Base-by-base conservation (phyloP, 2,888 invertebrate genomes). In the Metalampra italica region DNA sequence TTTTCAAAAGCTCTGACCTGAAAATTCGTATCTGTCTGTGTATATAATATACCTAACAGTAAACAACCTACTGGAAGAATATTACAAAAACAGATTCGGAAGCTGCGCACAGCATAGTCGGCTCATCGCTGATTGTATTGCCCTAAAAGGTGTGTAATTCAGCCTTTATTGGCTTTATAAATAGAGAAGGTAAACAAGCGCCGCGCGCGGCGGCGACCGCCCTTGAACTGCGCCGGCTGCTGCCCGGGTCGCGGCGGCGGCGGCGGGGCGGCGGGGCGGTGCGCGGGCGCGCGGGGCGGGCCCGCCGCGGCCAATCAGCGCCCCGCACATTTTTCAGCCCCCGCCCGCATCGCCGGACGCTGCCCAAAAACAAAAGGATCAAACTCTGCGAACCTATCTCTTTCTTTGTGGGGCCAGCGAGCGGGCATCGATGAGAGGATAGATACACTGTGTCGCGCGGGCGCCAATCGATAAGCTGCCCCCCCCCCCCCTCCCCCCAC, bases 331-430 rank as follows among this genome's bases (percentile, higher is more conserved):
- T 89, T 88, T 88, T 87, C 84, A 80, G 82, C 87, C 86, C 86
- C 87, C 87, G 83, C 87, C 88, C 85, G 85, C 78, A 75, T 75
- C 82, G 82, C 88, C 85, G 88, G 89, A 88, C 89, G 85, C 87
- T 89, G 87, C 89, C 89, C 89, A 88, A 88, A 89, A 89, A 89
- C 89, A 89, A 89, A 88, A 88, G 89, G 88, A 87, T 88, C 89
- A 88, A 87, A 88, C 86, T 86, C 87, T 82, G 82, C 85, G 88
- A 87, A 88, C 87, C 89, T 87, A 89, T 89, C 89, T 89, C 88
- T 89, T 88, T 89, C 88, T 88, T 87, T 89, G 88, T 89, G 87
- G 75, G 84, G 86, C 83, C 78, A 70, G 81, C 81, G 71, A 83
- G 71, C 85, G 86, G 81, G 85, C 84, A 79, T 86, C 88, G 88